Conservation (phyloP, 2,113 vertebrate species). For the Falcunculus frontatus region DNA sequence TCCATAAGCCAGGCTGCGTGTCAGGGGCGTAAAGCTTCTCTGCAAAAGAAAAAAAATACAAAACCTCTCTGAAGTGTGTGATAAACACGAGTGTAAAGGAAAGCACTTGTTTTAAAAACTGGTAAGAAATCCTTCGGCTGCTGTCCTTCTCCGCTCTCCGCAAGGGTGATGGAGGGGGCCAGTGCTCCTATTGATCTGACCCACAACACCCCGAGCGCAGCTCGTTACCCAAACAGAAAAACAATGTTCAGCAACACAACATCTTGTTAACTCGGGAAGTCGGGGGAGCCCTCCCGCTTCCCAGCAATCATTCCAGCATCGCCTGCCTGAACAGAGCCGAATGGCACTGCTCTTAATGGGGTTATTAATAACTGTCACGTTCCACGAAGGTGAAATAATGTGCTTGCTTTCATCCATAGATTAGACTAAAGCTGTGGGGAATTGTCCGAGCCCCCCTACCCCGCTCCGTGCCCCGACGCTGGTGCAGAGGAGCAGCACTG, state of each 20-base stretch:
- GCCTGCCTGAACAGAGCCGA: conserved; percentile 36
- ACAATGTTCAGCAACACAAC: conserved; percentile 8
- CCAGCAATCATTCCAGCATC: background rate
- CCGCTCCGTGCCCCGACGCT: background rate
- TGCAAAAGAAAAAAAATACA: too few species aligned
- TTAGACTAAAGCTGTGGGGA: conserved; percentile 51
- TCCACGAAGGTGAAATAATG: conserved; percentile 57
- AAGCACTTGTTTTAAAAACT: background rate
- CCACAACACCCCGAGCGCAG: background rate
- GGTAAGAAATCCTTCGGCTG: background rate
- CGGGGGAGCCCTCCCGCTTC: background rate
- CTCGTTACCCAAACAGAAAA: conserved; percentile 1
- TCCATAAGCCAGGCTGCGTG: accelerated
- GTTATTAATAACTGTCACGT: conserved; percentile 74
- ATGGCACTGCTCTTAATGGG: conserved; percentile 59
- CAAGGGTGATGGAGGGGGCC: background rate
- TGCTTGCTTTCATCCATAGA: conserved; percentile 19
- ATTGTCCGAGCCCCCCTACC: background rate
- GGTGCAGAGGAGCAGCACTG: background rate
- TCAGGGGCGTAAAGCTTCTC: background rate
- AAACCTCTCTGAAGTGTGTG: background rate
- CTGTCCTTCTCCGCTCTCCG: background rate
- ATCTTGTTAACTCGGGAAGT: conserved; percentile 49
- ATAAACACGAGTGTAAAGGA: background rate
- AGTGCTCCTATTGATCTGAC: background rate